A percentile compares a stretch with the other conserved stretches of the same genome.
phyloP scores from a whole-genome alignment of 2,888 invertebrate species.

The Drosophila sordidapex region DNA sequence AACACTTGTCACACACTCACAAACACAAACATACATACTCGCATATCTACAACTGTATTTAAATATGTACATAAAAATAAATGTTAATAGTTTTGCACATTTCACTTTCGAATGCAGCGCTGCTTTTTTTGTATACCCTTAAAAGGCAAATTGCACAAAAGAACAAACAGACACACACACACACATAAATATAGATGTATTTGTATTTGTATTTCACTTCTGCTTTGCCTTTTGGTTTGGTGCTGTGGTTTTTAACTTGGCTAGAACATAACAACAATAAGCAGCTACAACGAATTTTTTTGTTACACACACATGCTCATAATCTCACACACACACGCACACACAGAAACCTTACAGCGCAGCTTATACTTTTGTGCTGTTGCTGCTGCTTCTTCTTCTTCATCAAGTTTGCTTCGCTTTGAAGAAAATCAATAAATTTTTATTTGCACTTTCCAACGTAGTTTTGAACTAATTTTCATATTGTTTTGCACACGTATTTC shows the following conservation, averaged over 20 bases:
- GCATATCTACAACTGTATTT: not conserved
- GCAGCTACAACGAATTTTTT: constrained; percentile 66
- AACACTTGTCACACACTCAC: constrained; percentile 14
- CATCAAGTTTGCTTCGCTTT: constrained; percentile 41
- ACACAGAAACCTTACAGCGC: constrained; percentile 73
- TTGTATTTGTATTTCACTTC: constrained; percentile 52
- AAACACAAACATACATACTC: not conserved
- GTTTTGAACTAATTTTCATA: constrained; percentile 37
- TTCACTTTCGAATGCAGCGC: constrained; percentile 70
- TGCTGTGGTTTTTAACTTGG: constrained; percentile 68
- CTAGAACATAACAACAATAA: constrained; percentile 76
- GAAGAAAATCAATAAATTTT: constrained; percentile 73
- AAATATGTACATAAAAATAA: constrained; percentile 2
- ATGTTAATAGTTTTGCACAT: constrained; percentile 41
- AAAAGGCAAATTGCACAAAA: constrained; percentile 62
- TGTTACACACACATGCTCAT: constrained; percentile 42
- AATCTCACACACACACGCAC: constrained; percentile 21
- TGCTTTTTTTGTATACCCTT: constrained; percentile 54
- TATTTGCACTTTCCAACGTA: constrained; percentile 67
- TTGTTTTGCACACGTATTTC: constrained; percentile 30
- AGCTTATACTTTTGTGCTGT: constrained; percentile 71
- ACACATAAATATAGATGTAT: constrained; percentile 6
- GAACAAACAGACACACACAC: constrained; percentile 43
- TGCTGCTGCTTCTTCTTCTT: constrained; percentile 66
- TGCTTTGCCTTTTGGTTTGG: constrained; percentile 53